Conservation (phyloP, 2,888 invertebrate genomes). For the Protula sp. region DNA sequence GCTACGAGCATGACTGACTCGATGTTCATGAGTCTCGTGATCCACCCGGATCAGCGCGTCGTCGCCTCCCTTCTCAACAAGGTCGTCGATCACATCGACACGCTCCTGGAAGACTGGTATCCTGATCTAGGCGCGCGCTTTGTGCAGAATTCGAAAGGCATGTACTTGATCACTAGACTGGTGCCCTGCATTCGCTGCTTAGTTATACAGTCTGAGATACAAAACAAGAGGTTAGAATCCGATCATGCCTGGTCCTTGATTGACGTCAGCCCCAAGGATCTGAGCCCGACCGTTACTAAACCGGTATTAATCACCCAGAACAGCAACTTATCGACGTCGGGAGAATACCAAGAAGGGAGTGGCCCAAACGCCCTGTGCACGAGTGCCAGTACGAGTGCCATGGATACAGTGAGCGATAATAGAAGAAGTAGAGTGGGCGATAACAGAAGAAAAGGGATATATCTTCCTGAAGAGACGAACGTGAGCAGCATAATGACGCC, state of each 20-base stretch:
- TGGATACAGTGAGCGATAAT: too few relatives aligned
- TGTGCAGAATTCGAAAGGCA: constrained; percentile 94
- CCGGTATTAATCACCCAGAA: too few relatives aligned
- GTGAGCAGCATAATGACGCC: too few relatives aligned
- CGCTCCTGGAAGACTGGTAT: constrained; percentile 96
- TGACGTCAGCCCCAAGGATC: constrained; percentile 2
- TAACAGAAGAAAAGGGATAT: too few relatives aligned
- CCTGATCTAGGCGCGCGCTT: constrained; percentile 90
- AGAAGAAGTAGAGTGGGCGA: too few relatives aligned
- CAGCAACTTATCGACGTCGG: too few relatives aligned
- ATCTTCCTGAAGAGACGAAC: too few relatives aligned
- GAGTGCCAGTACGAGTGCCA: too few relatives aligned
- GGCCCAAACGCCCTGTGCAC: too few relatives aligned
- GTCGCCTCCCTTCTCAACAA: constrained; percentile 19
- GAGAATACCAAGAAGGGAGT: too few relatives aligned
- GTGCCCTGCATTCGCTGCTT: constrained; percentile 89
- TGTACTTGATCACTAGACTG: constrained; percentile 85
- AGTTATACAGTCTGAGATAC: constrained; percentile 19
- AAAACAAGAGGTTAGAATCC: background rate
- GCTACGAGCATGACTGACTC: constrained; percentile 72
- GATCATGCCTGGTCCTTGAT: constrained; percentile 15
- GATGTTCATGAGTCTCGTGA: background rate
- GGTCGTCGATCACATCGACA: constrained; percentile 89
- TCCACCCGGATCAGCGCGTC: constrained; percentile 3
- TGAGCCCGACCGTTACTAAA: background rate